Evolutionary conservation across 2,888 invertebrate species (phyloP), one percentile per base, ranked within the genome.

Genomic region (Ephialtes manifestator): DNA sequence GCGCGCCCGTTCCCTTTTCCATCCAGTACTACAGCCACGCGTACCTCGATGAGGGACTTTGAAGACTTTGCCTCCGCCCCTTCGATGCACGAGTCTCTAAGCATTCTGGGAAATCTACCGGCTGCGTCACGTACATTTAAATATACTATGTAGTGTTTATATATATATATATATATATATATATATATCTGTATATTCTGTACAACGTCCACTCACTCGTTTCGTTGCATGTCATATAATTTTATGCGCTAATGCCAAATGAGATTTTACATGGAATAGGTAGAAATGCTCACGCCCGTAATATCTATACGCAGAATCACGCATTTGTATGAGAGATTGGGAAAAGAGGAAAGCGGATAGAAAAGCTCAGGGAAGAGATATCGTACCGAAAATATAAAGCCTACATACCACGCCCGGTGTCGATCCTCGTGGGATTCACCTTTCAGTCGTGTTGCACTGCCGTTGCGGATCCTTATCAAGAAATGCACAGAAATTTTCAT

Each of bases 341-440:
- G 65, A 46, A 71, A 48, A 48, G 70, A 55, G 63, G 75, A 79
- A 79, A 76, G 65, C 81, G 76, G 70, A 81, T 68, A 53, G 60
- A 84, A 81, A 81, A 81, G 78, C 68, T 39, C 77, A 72, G 18
- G 31, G 67, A 67, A 46, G 60, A 68, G 77, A 72, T 31, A 46
- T 60, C 55, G 68, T 24, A 10, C 55, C 51, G 74, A 74, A 81
- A 72, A 72, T 84, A 78, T 77, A 77, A 67, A 67, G 46, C 53
- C 46, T 46, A 18, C 60, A 31, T 48, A 31, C 10, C 35, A 24
- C 58, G 74, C 58, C 63, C 70, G 35, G 65, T 55, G 75, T 75
- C 65, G 70, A 82, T 85, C 71, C 81, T 65, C 85, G 85, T 71
- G 85, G 68, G 81, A 82, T 70, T 85, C 81, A 48, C 58, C 58